Percentiles rank a stretch among this genome's conserved stretches.
phyloP scores from a whole-genome alignment of 2,797 vertebrate species.

The Acrossocheilus wenchowensis region DNA sequence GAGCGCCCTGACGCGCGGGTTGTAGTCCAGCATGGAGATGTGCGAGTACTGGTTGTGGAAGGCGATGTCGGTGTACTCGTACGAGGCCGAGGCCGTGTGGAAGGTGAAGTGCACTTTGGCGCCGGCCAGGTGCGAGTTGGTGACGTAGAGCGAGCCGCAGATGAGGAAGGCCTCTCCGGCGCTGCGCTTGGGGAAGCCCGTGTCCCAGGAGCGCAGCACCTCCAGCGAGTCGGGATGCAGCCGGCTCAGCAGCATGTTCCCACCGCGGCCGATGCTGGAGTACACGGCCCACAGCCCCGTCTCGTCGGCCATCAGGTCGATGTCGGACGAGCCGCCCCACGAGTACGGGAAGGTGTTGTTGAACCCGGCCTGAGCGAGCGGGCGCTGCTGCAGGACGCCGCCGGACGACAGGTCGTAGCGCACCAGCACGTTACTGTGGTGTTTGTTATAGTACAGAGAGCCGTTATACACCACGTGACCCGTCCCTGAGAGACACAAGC shows the following conservation, averaged over 20 bases:
- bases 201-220: constrained; percentile 91
- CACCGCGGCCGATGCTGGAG: constrained; percentile 92
- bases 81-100: constrained; percentile 91
- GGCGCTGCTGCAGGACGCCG: constrained; percentile 87
- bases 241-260: constrained; percentile 91
- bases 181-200: constrained; percentile 94
- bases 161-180: constrained; percentile 97
- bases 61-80: constrained; percentile 95
- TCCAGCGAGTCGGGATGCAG: constrained; percentile 88
- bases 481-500: constrained; percentile 71
- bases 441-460: constrained; percentile 89
- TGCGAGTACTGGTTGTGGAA: constrained; percentile 98
- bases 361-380: constrained; percentile 92
- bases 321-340: constrained; percentile 97
- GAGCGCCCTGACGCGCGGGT: constrained; percentile 90
- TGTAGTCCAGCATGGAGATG: constrained; percentile 99
- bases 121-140: constrained; percentile 95
- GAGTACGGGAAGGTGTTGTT: constrained; percentile 98
- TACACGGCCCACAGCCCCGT: constrained; percentile 95
- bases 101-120: constrained; percentile 97
- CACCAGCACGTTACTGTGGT: constrained; percentile 87
- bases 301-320: constrained; percentile 98
- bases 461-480: constrained; percentile 89
- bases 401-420: constrained; percentile 92
- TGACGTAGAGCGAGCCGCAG: constrained; percentile 94